Evolutionary conservation across 2,797 vertebrate genomes (phyloP).

Genomic region (Tokudaia tokunoshimensis): DNA sequence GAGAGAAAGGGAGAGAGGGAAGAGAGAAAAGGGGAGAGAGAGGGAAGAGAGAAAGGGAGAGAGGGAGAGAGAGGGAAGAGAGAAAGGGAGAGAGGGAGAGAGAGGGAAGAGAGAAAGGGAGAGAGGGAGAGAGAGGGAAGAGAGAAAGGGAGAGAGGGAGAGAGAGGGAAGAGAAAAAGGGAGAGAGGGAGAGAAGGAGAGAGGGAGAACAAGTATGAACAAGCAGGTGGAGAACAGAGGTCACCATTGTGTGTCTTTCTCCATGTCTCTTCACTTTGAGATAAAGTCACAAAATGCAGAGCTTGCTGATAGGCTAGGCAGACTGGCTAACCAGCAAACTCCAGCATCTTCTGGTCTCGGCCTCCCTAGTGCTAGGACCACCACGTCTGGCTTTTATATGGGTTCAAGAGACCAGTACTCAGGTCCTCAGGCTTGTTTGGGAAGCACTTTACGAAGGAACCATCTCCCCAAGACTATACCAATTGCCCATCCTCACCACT

Average conservation of each 20-base stretch:
- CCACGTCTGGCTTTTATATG: not conserved
- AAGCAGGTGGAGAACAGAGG: too few relatives aligned
- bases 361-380: not conserved
- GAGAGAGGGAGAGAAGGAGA: too few relatives aligned
- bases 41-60: not conserved
- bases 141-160: not conserved
- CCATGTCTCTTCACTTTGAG: too few relatives aligned
- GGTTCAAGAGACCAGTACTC: too few relatives aligned
- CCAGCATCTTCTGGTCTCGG: not conserved
- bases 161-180: too few relatives aligned
- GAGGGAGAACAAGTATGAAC: too few relatives aligned
- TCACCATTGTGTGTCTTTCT: too few relatives aligned
- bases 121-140: not conserved
- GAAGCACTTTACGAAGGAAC: not conserved
- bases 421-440: not conserved
- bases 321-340: not conserved
- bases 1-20: too few relatives aligned
- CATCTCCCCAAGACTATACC: not conserved
- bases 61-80: not conserved
- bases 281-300: too few relatives aligned
- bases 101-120: not conserved
- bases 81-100: fast-evolving
- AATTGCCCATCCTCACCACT: too few relatives aligned
- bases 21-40: too few relatives aligned
- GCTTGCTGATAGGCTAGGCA: too few relatives aligned